Conservation (phyloP, 37 sponge, comb jelly and placozoan species). For the Beroe forskalii region DNA sequence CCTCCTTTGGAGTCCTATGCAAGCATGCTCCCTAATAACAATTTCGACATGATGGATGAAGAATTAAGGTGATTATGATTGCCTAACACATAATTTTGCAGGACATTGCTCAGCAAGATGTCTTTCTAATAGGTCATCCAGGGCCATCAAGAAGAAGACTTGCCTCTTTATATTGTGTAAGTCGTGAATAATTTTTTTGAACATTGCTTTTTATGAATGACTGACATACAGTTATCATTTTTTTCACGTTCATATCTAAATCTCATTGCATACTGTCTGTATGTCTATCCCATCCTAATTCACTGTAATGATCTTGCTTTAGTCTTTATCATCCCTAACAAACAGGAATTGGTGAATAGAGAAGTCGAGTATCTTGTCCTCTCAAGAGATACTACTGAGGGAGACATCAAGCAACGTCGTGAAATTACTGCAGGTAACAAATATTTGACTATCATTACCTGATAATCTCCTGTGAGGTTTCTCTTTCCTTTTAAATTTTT, state of each 20-base stretch:
- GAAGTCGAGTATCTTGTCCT: conserved; percentile 86
- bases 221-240: not conserved
- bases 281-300: too few relatives aligned
- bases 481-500: too few relatives aligned
- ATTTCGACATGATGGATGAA: too few relatives aligned
- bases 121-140: conserved; percentile 85
- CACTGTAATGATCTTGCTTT: not conserved
- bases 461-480: too few relatives aligned
- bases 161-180: conserved; percentile 76
- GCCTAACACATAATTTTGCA: conserved; percentile 5
- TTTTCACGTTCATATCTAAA: not conserved
- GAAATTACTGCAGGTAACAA: conserved; percentile 78
- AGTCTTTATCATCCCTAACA: not conserved
- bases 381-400: conserved; percentile 87
- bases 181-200: not conserved
- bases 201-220: too few relatives aligned
- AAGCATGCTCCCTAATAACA: too few relatives aligned
- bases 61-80: too few relatives aligned
- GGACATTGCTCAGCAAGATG: conserved; percentile 82
- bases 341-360: conserved; percentile 72
- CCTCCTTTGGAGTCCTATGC: too few relatives aligned
- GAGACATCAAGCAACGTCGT: conserved; percentile 89
- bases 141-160: conserved; percentile 75
- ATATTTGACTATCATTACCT: too few relatives aligned
- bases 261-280: too few relatives aligned